phyloP scores from a whole-genome alignment of 2,888 invertebrate species.

The Pyrgus malvae region DNA sequence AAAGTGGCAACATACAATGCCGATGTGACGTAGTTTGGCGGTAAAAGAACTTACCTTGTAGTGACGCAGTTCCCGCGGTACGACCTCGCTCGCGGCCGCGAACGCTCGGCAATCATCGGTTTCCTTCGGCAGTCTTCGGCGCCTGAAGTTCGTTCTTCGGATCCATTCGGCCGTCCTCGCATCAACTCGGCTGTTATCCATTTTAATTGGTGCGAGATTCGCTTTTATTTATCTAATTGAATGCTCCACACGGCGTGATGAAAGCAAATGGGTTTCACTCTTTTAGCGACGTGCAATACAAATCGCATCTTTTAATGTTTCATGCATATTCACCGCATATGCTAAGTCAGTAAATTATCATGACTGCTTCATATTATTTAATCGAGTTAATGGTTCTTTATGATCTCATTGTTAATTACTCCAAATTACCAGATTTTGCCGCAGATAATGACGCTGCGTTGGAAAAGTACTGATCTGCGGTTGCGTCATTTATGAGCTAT shows the following conservation, averaged over 20 bases:
- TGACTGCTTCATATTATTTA: slow-evolving; percentile 8
- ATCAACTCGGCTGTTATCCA: slow-evolving; percentile 42
- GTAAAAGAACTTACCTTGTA: slow-evolving; percentile 74
- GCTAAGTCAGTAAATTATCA: slow-evolving; percentile 6
- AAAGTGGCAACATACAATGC: slow-evolving; percentile 55
- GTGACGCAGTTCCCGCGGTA: slow-evolving; percentile 71
- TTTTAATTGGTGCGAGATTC: slow-evolving; percentile 54
- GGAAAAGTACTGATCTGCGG: slow-evolving; percentile 9
- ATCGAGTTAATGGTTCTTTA: slow-evolving; percentile 9
- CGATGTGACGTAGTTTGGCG: slow-evolving; percentile 63
- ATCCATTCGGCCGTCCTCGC: slow-evolving; percentile 45
- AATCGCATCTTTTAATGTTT: slow-evolving; percentile 12
- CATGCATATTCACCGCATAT: background rate
- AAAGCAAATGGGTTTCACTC: slow-evolving; percentile 35
- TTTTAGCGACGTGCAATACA: slow-evolving; percentile 25
- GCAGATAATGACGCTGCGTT: slow-evolving; percentile 9
- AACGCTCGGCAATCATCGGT: slow-evolving; percentile 45
- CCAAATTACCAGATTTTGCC: slow-evolving; percentile 19
- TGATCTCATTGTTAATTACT: slow-evolving; percentile 18
- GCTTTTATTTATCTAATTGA: slow-evolving; percentile 47
- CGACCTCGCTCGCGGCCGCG: slow-evolving; percentile 77
- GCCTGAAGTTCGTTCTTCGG: slow-evolving; percentile 1
- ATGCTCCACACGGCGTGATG: slow-evolving; percentile 32
- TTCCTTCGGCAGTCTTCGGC: slow-evolving; percentile 34
- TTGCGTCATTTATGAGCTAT: background rate